Conservation (phyloP, 2,797 vertebrate species). For the Gadopsis marmoratus region DNA sequence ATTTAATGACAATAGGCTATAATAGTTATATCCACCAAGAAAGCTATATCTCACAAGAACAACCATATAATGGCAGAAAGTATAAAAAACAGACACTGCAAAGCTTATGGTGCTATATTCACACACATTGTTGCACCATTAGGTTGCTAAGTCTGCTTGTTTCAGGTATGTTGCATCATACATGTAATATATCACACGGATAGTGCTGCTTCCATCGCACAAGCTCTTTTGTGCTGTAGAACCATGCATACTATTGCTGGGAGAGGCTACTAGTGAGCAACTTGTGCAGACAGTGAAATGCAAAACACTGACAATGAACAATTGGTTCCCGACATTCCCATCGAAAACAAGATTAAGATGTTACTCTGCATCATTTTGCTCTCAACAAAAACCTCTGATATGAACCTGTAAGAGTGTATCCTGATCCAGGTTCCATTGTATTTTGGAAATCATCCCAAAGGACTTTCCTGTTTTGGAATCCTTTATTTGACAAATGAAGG, state of each 20-base stretch:
- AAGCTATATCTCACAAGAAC: slow-evolving; percentile 22
- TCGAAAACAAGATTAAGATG: slow-evolving; percentile 38
- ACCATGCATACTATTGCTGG: slow-evolving; percentile 21
- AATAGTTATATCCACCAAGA: slow-evolving; percentile 11
- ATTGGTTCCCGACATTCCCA: slow-evolving; percentile 10
- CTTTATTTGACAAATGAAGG: slow-evolving; percentile 26
- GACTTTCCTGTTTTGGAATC: slow-evolving; percentile 25
- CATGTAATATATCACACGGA: slow-evolving; percentile 38
- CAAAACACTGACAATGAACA: slow-evolving; percentile 1
- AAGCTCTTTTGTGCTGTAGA: not conserved
- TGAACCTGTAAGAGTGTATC: slow-evolving; percentile 31
- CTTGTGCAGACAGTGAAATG: slow-evolving; percentile 17
- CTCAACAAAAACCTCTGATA: slow-evolving; percentile 25
- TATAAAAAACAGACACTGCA: slow-evolving; percentile 28
- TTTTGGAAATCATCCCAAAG: slow-evolving; percentile 43
- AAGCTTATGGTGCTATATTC: slow-evolving; percentile 14
- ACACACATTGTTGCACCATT: slow-evolving; percentile 30
- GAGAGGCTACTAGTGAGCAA: slow-evolving; percentile 20
- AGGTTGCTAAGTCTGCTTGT: slow-evolving; percentile 30
- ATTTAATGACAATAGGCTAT: slow-evolving; percentile 24
- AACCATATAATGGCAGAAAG: slow-evolving; percentile 20
- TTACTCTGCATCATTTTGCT: slow-evolving; percentile 41
- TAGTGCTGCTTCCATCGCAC: slow-evolving; percentile 31
- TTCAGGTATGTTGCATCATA: slow-evolving; percentile 62
- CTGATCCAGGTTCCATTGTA: slow-evolving; percentile 18